A percentile compares a stretch with the other conserved stretches of the same genome.
These are phyloP conservation scores for Chymomyza costata DNA, from an alignment of 1,140 invertebrate genomes.

Conservation along the genomic window DNA sequence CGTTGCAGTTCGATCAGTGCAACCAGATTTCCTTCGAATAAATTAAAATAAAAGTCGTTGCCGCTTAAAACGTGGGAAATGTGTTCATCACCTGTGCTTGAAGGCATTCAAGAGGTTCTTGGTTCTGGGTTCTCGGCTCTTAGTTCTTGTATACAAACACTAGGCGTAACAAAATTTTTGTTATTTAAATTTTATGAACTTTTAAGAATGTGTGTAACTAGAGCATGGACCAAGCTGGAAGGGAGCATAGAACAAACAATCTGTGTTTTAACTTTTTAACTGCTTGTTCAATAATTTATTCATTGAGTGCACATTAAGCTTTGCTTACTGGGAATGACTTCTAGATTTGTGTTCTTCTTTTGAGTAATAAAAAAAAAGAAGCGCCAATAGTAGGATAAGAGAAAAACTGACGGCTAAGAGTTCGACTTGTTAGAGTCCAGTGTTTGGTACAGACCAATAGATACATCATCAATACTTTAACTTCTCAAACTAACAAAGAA, in stretches of 20 bases:
- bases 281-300: too few species aligned
- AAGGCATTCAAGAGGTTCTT: slow-evolving; percentile 5
- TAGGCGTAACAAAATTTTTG: slow-evolving; percentile 40
- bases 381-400: too few species aligned
- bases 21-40: slow-evolving; percentile 73
- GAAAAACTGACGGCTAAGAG: too few species aligned
- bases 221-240: slow-evolving; percentile 24
- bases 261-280: too few species aligned
- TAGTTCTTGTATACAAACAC: slow-evolving; percentile 23
- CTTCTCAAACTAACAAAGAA: too few species aligned
- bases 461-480: too few species aligned
- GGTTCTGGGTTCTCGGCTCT: slow-evolving; percentile 8
- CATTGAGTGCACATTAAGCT: too few species aligned
- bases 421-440: too few species aligned
- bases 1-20: slow-evolving; percentile 48
- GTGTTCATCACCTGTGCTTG: slow-evolving; percentile 47
- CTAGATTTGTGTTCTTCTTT: too few species aligned
- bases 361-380: too few species aligned
- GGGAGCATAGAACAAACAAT: neutral
- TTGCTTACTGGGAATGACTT: too few species aligned
- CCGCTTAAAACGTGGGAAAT: slow-evolving; percentile 63
- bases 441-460: too few species aligned
- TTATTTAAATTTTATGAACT: slow-evolving; percentile 58
- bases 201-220: slow-evolving; percentile 42
- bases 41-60: slow-evolving; percentile 65